Evolutionary conservation across 2,797 vertebrate species (phyloP).

Genomic region (Sphaeramia orbicularis): DNA sequence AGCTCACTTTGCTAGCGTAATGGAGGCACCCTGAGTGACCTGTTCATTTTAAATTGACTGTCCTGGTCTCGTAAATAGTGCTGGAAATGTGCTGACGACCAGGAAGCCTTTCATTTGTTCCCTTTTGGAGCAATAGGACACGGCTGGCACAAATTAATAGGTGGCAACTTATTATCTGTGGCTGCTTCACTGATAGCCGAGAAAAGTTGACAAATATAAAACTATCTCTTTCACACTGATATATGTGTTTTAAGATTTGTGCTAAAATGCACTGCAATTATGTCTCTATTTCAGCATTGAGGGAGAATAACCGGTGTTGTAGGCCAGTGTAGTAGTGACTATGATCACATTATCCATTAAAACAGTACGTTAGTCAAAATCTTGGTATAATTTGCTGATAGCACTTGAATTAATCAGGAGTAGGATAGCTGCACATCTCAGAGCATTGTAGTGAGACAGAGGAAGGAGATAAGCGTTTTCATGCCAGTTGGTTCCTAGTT

Average conservation of each 20-base stretch:
- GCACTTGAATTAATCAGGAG: constrained; percentile 19
- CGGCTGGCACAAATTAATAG: constrained; percentile 35
- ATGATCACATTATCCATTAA: neutral
- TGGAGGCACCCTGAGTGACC: constrained; percentile 75
- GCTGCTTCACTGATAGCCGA: constrained; percentile 32
- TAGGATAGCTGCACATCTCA: constrained; percentile 21
- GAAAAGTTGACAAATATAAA: constrained; percentile 43
- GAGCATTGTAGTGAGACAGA: constrained; percentile 22
- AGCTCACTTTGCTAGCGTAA: constrained; percentile 64
- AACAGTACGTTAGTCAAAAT: constrained; percentile 2
- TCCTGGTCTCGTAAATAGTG: constrained; percentile 37
- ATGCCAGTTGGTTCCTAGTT: constrained; percentile 48
- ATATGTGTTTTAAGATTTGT: constrained; percentile 35
- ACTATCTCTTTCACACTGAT: constrained; percentile 24
- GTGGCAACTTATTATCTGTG: neutral
- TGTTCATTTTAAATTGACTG: constrained; percentile 50
- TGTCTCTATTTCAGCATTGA: constrained; percentile 7
- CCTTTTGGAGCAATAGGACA: constrained; percentile 33
- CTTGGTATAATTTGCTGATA: neutral
- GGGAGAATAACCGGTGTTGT: constrained; percentile 39
- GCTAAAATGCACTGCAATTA: constrained; percentile 57
- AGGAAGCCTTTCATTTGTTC: constrained; percentile 33
- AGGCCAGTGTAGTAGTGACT: constrained; percentile 6
- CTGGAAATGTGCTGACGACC: constrained; percentile 60
- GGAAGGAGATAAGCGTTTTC: constrained; percentile 34